Percentiles rank a stretch among this genome's conserved stretches.
phyloP scores from a whole-genome alignment of 2,888 invertebrate genomes.

The Microdon myrmicae region DNA sequence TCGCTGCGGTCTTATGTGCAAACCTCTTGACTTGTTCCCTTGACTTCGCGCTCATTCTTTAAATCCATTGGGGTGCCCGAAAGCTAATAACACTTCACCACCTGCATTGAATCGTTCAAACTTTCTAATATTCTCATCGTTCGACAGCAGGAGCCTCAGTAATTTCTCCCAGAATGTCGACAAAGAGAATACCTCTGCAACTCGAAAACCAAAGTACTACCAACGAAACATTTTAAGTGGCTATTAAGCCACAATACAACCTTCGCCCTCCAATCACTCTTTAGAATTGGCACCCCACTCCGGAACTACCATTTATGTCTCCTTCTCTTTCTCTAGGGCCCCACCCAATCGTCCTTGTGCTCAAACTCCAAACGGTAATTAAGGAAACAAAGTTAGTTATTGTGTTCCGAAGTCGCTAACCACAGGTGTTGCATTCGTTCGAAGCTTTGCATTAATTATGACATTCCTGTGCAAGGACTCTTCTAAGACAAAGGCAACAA shows the following conservation, averaged over 20 bases:
- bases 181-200: conserved; percentile 17
- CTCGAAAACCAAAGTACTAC: conserved; percentile 15
- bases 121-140: not conserved
- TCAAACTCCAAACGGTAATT: conserved; percentile 34
- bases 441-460: conserved; percentile 68
- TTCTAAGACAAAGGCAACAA: conserved; percentile 44
- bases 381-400: conserved; percentile 52
- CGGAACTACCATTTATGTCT: no score
- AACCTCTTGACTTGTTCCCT: no score
- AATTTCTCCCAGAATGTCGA: conserved; percentile 26
- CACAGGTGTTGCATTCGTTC: conserved; percentile 68
- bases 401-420: conserved; percentile 62
- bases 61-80: no score
- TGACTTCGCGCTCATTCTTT: no score
- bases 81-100: conserved; percentile 23
- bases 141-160: conserved; percentile 2
- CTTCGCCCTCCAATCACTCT: conserved; percentile 28
- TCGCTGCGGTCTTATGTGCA: no score
- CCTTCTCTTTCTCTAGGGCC: no score
- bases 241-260: conserved; percentile 41
- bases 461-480: conserved; percentile 56
- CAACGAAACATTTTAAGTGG: conserved; percentile 36
- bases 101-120: conserved; percentile 18
- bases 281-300: not conserved
- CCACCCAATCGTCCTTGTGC: not conserved